These are phyloP conservation scores for Theretra japonica DNA, from an alignment of 2,888 invertebrate genomes.

Conservation along the genomic window DNA sequence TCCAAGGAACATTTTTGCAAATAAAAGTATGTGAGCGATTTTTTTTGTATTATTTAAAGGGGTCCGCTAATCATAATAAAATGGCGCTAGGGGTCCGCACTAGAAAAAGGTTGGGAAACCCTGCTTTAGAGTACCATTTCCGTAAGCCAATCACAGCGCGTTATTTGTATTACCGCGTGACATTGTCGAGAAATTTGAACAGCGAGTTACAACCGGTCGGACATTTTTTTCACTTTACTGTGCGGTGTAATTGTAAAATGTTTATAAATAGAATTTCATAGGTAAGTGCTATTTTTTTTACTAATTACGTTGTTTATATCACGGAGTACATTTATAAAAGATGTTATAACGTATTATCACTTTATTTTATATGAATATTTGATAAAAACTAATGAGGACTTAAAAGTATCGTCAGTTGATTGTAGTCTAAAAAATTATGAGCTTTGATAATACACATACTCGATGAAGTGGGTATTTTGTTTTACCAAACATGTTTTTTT, in stretches of 20 bases:
- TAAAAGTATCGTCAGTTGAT: slow-evolving; percentile 34
- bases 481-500: slow-evolving; percentile 35
- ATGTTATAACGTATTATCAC: slow-evolving; percentile 35
- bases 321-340: slow-evolving; percentile 33
- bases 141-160: slow-evolving; percentile 17
- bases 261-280: slow-evolving; percentile 35
- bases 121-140: slow-evolving; percentile 7
- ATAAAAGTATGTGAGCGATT: no score
- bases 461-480: slow-evolving; percentile 35
- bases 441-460: slow-evolving; percentile 28
- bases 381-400: slow-evolving; percentile 32
- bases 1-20: no score
- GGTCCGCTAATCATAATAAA: no score
- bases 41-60: no score
- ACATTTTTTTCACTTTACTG: slow-evolving; percentile 26
- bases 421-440: slow-evolving; percentile 31
- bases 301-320: slow-evolving; percentile 34
- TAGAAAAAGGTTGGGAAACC: not conserved
- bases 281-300: slow-evolving; percentile 35
- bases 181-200: slow-evolving; percentile 6
- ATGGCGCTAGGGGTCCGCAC: no score
- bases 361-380: slow-evolving; percentile 36
- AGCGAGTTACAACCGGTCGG: slow-evolving; percentile 3
- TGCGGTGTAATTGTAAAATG: slow-evolving; percentile 30
- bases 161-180: slow-evolving; percentile 15